Base-by-base conservation (phyloP, 2,888 invertebrate species). In the Spilosoma lubricipeda region DNA sequence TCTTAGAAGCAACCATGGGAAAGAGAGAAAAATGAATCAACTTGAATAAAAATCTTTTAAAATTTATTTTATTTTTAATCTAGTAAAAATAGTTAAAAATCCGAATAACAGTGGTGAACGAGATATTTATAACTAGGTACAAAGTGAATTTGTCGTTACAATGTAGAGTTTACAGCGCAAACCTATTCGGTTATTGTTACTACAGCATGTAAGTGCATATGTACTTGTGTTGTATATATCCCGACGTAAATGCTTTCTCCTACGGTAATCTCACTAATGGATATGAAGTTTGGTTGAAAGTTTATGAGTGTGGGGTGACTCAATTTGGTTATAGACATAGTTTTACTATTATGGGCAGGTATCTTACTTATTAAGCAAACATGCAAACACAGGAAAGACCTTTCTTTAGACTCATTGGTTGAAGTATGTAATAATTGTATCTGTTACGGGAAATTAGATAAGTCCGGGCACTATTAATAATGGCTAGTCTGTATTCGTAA, bases 111-210 rank as follows among this genome's bases (percentile, higher is more conserved):
- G 42, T n/a, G 23, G 39, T 33, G 67, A 23, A 56, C 52, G 64
- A 59, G 72, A 68, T 75, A 75, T 75, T 71, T 68, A 68, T 75
- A 75, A 68, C 36, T 27, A 27, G 15, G 67, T 64, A 64, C 70
- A 45, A 7, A 33, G 69, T 56, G 65, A 23, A 33, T 36, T 67
- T 48, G 70, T 65, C 75, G 78, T 64, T 65, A 75, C 27, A 56
- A 42, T 39, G 59, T 11, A 30, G 30, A 45, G 65, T 64, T 69
- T 67, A 71, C 33, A 59, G 27, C 27, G 66, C 59, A 30, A 59
- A 42, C 52, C 73, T 42, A 45, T 74, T 36, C 48, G 70, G 64
- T 74, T 65, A 77, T 76, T 72, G 67, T 18, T 33, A 56, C 33
- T 11, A 59, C 30, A 42, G 36, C 39, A 70, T 48, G 71, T 39